phyloP scores from a whole-genome alignment of 2,888 invertebrate genomes.

The Hedya salicella region DNA sequence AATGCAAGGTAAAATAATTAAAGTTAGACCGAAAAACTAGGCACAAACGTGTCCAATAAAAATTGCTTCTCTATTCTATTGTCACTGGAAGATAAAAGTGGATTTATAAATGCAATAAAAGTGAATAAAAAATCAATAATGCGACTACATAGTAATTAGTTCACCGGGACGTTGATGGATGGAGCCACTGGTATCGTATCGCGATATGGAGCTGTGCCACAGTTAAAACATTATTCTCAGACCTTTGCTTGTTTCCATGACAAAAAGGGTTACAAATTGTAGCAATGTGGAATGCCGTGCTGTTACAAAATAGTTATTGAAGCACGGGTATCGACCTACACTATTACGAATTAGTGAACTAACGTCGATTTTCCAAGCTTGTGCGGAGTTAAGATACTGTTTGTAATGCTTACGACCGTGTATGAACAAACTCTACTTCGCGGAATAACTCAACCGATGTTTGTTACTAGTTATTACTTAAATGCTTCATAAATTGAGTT shows the following conservation, averaged over 20 bases:
- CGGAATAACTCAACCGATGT: conserved; percentile 25
- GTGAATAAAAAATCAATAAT: conserved; percentile 48
- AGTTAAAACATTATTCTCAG: conserved; percentile 20
- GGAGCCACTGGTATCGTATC: conserved; percentile 55
- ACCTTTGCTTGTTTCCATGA: not conserved
- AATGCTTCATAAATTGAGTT: conserved; percentile 22
- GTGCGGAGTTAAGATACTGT: not conserved
- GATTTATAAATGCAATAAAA: conserved; percentile 35
- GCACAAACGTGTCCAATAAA: conserved; percentile 4
- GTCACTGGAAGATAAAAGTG: conserved; percentile 30
- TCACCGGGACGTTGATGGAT: conserved; percentile 67
- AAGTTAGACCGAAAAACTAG: not conserved
- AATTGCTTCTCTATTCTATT: conserved; percentile 14
- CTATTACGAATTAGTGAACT: too few relatives aligned
- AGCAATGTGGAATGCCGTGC: not conserved
- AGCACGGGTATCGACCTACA: too few relatives aligned
- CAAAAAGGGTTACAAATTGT: not conserved
- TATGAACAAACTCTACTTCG: not conserved
- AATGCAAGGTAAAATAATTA: not conserved
- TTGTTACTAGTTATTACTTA: conserved; percentile 15
- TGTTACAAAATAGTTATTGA: too few relatives aligned
- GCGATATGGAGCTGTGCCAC: conserved; percentile 31
- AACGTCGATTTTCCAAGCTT: not conserved
- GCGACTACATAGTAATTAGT: conserved; percentile 63
- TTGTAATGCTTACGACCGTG: not conserved